Evolutionary conservation across 2,113 vertebrate species (phyloP), one percentile per base, ranked within the genome.

Genomic region (Nettapus auritus): DNA sequence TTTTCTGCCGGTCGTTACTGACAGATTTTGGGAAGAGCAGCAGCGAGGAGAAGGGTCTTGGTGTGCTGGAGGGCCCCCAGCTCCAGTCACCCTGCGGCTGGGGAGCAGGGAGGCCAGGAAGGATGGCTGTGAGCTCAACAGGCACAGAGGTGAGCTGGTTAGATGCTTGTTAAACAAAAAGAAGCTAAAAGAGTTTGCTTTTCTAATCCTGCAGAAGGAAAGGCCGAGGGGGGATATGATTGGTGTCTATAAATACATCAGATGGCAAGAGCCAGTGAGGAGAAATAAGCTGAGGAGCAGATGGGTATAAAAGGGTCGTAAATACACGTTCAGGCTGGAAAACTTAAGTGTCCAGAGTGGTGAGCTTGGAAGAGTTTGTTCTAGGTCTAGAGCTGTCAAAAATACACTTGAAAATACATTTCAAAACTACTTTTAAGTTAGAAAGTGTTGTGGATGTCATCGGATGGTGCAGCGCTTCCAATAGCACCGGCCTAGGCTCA

Each of bases 321-420:
- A 95, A 82, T 95, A 46, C 8, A 59, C 48, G 12, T 73, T 93
- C 88, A 88, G 40, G 40, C 46, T 86, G 63, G 82, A 90, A 88
- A 95, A 89, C 10, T 14, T 14, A 13, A 78, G 20, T 75, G 34
- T 60, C 66, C 20, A 20, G 56, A 70, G 48, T 33, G 77, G 71
- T 4, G 1, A 84, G 33, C 29, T 31, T 60, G 42, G 60, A 78
- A 90, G 23, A 86, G 22, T 90, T 92, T 86, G 83, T 79, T 86
- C 84, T 82, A 82, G 81, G 48, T 84, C 69, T 91, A 34, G 13
- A 83, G 67, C 18, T 90, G 42, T 78, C 57, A 82, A 89, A 93
- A 92, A 87, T 56, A 73, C 52, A 68, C 34, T 13, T 48, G 9
- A 48, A 5, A 48, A 48, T 48, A 48, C 46, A 48, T 48, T 48